Percentiles rank a stretch among this genome's conserved stretches.
Conservation (phyloP, 1,140 invertebrate genomes). For the Aphelinus certus region DNA sequence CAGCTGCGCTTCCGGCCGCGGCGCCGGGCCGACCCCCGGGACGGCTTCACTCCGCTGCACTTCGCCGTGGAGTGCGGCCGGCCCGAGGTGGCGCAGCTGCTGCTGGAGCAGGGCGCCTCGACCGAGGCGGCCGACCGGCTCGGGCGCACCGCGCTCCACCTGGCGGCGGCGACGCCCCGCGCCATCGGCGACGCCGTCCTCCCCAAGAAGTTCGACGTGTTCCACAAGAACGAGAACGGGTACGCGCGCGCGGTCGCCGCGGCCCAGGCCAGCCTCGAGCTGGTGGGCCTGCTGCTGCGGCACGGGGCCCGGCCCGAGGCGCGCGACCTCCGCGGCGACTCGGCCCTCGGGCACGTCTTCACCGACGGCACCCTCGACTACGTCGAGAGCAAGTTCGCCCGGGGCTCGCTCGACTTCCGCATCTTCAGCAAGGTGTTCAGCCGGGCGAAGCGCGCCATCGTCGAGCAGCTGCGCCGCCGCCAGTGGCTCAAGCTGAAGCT, state of each 20-base stretch:
- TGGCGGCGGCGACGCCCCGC: not conserved
- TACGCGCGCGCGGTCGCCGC: too few species aligned
- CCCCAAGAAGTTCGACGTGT: too few species aligned
- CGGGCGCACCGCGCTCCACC: not conserved
- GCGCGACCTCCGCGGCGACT: not conserved
- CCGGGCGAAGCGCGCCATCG: not conserved
- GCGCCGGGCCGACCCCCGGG: not conserved
- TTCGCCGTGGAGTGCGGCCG: slow-evolving; percentile 9
- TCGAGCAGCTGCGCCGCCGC: not conserved
- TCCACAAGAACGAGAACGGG: too few species aligned
- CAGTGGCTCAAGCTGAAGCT: not conserved
- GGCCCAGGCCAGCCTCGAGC: not conserved
- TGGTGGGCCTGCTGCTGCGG: not conserved
- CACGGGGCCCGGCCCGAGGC: not conserved
- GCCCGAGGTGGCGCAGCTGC: not conserved
- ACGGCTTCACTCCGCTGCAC: slow-evolving; percentile 1
- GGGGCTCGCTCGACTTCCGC: not conserved
- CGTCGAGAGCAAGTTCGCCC: not conserved
- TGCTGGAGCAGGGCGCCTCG: not conserved
- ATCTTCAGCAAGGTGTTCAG: not conserved
- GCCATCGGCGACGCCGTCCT: too few species aligned
- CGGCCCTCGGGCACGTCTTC: not conserved
- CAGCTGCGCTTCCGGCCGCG: not conserved
- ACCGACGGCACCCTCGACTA: not conserved
- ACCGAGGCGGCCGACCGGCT: not conserved